phyloP scores from a whole-genome alignment of 2,113 vertebrate genomes.

The Grammomys surdaster region DNA sequence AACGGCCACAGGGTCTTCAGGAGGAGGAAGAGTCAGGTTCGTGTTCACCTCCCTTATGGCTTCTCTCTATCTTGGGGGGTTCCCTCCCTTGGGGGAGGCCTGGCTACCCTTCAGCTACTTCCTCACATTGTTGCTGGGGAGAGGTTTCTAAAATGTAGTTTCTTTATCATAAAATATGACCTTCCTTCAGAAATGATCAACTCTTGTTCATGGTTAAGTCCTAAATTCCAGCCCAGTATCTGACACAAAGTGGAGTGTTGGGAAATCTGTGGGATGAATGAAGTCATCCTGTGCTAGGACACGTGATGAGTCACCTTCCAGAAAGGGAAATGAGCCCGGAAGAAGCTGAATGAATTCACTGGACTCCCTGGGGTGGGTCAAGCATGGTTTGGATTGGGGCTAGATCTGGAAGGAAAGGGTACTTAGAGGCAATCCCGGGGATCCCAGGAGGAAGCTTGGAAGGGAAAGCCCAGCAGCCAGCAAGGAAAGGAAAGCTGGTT shows the following conservation, averaged over 20 bases:
- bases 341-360: not conserved
- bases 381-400: not conserved
- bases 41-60: too few species aligned
- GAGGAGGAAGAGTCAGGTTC: not conserved
- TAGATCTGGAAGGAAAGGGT: not conserved
- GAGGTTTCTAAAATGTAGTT: not conserved
- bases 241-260: not conserved
- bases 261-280: slow-evolving; percentile 27
- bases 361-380: not conserved
- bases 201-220: not conserved
- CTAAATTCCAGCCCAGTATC: not conserved
- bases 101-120: not conserved
- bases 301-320: not conserved
- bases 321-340: not conserved
- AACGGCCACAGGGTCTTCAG: not conserved
- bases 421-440: not conserved
- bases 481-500: not conserved
- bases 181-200: not conserved
- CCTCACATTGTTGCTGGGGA: not conserved
- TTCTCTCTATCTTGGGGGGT: not conserved
- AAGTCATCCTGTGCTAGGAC: not conserved
- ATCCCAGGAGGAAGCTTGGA: not conserved
- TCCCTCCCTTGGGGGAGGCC: too few species aligned
- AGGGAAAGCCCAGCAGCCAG: not conserved
- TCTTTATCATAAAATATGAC: not conserved